Evolutionary conservation across 1,140 invertebrate species (phyloP), one percentile per base, ranked within the genome.

Genomic region (Drosophila gunungcola): DNA sequence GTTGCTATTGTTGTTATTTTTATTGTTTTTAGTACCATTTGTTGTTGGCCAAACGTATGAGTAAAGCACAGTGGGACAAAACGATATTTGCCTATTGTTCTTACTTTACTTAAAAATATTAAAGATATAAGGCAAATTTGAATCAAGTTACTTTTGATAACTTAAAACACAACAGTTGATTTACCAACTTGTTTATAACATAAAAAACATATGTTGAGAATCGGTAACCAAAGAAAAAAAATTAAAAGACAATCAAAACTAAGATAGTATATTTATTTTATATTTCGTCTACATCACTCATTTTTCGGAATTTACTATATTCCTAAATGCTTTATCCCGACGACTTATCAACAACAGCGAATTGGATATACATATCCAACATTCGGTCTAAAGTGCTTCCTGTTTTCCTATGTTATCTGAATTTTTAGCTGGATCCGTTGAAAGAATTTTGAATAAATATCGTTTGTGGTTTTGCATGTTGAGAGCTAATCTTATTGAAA

Each of bases 61-160:
- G 48, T 53, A 25, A 41, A 41, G 41, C 29, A 77, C 79, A 48
- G 62, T 81, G 79, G 69, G 36, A 0, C 43, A 0, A 57, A 41
- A 41, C n/a, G 0, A 41, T 7, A 32, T 7, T 32, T 32, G 1
- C 29, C 6, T 7, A 32, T 32, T 32, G 5, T 32, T 7, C 16
- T 21, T 21, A 21, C 16, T 21, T 21, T 21, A 21, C 16, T 21
- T 21, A 21, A 21, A 21, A 21, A 21, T 21, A 21, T 0, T 21
- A 21, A 21, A 1, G 16, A 21, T 21, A 21, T 21, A 21, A 21
- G 0, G 16, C 16, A 21, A 21, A 32, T 32, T 32, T 32, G 5
- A 32, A 32, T 21, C 16, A 21, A 21, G 16, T 21, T 21, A 1
- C 16, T 21, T 21, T 21, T 21, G 1, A 21, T 21, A 0, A 21